Percentiles rank a stretch among this genome's conserved stretches.
Evolutionary conservation across 1,140 invertebrate genomes (phyloP).

Genomic region (Pseudomyrmex gracilis): DNA sequence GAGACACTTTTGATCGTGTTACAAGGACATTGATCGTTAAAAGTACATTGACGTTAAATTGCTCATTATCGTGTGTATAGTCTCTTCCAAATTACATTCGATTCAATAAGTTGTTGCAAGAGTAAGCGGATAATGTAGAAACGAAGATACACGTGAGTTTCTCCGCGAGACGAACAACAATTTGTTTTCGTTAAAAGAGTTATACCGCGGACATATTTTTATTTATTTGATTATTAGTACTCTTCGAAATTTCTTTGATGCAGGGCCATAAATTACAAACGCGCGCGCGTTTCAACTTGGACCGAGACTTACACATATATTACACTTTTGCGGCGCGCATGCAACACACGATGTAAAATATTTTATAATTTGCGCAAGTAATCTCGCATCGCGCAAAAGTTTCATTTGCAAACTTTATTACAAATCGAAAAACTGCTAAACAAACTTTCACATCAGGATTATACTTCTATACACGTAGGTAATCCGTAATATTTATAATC

Average conservation of each 20-base stretch:
- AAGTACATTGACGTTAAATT: constrained; percentile 62
- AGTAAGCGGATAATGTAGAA: neutral
- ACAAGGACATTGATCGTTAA: constrained; percentile 36
- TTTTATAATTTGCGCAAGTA: too few relatives aligned
- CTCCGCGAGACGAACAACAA: constrained; percentile 30
- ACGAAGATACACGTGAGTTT: too few relatives aligned
- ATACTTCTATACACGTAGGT: too few relatives aligned
- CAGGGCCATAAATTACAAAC: neutral
- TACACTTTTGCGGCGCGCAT: neutral
- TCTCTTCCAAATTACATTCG: constrained; percentile 61
- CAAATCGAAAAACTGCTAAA: neutral
- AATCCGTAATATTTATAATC: too few relatives aligned
- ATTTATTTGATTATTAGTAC: constrained; percentile 34
- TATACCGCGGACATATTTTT: neutral
- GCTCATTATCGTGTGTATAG: constrained; percentile 68
- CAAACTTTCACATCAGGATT: neutral
- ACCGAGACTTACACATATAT: neutral
- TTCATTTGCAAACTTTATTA: neutral
- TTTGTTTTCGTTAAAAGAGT: constrained; percentile 30
- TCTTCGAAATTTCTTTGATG: neutral
- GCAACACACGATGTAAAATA: too few relatives aligned
- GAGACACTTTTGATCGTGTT: constrained; percentile 21
- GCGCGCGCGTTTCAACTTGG: constrained; percentile 11
- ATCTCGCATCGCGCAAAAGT: too few relatives aligned
- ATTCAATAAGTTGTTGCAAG: neutral